A percentile compares a stretch with the other conserved stretches of the same genome.
Conservation (phyloP, 23 tunicate species). For the Pegea sp. region DNA sequence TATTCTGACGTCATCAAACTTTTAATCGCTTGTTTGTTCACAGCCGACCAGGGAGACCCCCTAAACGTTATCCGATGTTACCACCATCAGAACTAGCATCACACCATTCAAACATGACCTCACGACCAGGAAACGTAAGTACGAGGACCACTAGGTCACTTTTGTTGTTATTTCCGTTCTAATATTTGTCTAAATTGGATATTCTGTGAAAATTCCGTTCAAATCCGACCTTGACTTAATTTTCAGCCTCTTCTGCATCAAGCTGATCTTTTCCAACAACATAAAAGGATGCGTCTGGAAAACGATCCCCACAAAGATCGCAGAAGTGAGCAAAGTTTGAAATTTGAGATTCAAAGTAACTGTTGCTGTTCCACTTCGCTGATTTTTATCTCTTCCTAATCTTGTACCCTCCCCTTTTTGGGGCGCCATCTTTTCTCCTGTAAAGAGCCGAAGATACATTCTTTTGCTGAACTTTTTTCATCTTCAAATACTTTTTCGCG, state of each 20-base stretch:
- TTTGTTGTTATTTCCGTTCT: constrained; percentile 1
- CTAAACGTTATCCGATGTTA: constrained; percentile 78
- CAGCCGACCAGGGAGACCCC: constrained; percentile 97
- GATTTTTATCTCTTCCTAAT: too few relatives aligned
- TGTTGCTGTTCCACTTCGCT: too few relatives aligned
- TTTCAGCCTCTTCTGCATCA: background rate
- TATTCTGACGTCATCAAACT: too few relatives aligned
- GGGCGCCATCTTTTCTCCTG: too few relatives aligned
- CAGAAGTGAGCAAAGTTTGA: background rate
- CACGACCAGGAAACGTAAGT: background rate
- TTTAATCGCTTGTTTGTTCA: constrained; percentile 12
- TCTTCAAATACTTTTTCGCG: too few relatives aligned
- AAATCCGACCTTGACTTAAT: too few relatives aligned
- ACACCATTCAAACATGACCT: constrained; percentile 34
- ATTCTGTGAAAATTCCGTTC: too few relatives aligned
- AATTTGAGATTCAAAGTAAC: background rate
- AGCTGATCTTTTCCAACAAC: background rate
- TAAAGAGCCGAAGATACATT: too few relatives aligned
- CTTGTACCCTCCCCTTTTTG: too few relatives aligned
- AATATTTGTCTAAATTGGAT: too few relatives aligned
- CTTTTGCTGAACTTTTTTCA: too few relatives aligned
- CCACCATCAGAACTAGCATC: constrained; percentile 76
- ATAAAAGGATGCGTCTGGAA: background rate
- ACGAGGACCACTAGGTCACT: too few relatives aligned
- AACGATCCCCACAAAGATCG: background rate